Evolutionary conservation across 1,140 invertebrate species (phyloP).

Genomic region (Mesaphorura yosii): DNA sequence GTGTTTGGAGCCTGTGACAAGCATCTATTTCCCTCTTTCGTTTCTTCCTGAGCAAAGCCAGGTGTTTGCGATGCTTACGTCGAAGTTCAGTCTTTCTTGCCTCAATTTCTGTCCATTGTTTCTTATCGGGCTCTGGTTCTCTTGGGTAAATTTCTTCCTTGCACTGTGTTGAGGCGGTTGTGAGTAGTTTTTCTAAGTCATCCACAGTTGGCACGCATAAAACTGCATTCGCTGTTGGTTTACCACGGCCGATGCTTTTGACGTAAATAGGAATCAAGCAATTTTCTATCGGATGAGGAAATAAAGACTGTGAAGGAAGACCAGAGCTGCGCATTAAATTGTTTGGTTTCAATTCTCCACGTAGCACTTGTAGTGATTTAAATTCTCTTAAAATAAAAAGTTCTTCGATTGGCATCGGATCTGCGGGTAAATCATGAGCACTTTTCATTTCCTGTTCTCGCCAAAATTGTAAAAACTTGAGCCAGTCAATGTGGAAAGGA

Average conservation of each 20-base stretch:
- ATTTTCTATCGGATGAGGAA: background rate
- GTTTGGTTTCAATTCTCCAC: conserved; percentile 38
- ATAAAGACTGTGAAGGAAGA: too few species aligned
- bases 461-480: conserved; percentile 55
- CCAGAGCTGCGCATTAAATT: too few species aligned
- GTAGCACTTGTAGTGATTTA: conserved; percentile 23
- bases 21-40: conserved; percentile 36
- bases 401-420: too few species aligned
- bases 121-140: conserved; percentile 38
- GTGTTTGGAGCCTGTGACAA: too few species aligned
- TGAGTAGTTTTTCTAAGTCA: conserved; percentile 45
- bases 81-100: conserved; percentile 44
- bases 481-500: conserved; percentile 67
- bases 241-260: conserved; percentile 26
- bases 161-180: too few species aligned
- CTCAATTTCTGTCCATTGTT: conserved; percentile 38
- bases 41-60: conserved; percentile 48
- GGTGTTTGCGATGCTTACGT: conserved; percentile 43
- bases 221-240: conserved; percentile 41
- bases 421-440: background rate
- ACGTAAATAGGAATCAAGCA: conserved; percentile 31
- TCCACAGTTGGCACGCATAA: conserved; percentile 50
- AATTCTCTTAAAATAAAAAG: conserved; percentile 1
- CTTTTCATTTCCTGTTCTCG: conserved; percentile 38
- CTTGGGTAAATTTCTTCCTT: conserved; percentile 37